A percentile compares a stretch with the other conserved stretches of the same genome.
These are phyloP conservation scores for Morelia viridis DNA, from an alignment of 2,797 vertebrate genomes.

Conservation along the genomic window DNA sequence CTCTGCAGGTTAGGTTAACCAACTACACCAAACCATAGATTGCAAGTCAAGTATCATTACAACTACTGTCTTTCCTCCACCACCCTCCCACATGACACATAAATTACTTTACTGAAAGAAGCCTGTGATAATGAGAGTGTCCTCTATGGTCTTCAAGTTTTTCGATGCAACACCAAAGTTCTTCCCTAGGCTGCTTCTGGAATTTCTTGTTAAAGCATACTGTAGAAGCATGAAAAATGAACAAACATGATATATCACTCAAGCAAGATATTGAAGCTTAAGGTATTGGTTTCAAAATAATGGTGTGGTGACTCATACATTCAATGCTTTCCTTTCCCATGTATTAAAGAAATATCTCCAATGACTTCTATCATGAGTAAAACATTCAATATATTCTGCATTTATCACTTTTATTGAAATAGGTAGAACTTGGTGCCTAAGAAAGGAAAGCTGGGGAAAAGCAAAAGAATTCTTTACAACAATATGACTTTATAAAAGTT, in stretches of 20 bases:
- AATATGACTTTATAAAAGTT: not conserved
- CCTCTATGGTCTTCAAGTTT: not conserved
- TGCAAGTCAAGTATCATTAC: not conserved
- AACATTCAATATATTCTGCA: not conserved
- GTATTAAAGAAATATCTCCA: not conserved
- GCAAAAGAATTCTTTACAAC: not conserved
- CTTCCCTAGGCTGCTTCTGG: not conserved
- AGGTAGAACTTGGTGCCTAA: not conserved
- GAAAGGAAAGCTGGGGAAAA: not conserved
- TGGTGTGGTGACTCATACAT: not conserved
- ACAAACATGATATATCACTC: not conserved
- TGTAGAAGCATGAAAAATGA: constrained; percentile 14
- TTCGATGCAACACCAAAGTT: constrained; percentile 4
- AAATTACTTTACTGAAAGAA: not conserved
- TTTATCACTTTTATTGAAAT: not conserved
- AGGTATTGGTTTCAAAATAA: not conserved
- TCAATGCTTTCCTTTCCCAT: not conserved
- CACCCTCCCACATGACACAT: not conserved
- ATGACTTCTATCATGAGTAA: not conserved
- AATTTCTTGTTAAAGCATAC: not conserved
- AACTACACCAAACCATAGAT: not conserved
- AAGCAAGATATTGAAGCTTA: not conserved
- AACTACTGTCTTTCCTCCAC: not conserved
- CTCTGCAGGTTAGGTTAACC: not conserved
- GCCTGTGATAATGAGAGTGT: not conserved